Conservation (phyloP, 2,888 invertebrate species). For the Cosmia pyralina region DNA sequence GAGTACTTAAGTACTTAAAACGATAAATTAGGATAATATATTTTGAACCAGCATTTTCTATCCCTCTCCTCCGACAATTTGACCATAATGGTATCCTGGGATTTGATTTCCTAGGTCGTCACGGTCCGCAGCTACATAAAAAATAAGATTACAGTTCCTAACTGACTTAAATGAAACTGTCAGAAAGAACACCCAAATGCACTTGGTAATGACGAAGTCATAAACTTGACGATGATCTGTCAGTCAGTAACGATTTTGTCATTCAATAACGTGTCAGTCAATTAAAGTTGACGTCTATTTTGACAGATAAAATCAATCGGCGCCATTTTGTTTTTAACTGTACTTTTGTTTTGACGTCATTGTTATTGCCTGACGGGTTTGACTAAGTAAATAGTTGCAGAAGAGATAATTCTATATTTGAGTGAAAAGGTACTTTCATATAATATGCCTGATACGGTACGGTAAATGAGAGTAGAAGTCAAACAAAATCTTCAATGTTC, state of each 20-base stretch:
- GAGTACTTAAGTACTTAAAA: conserved; percentile 14
- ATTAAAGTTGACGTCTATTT: conserved; percentile 27
- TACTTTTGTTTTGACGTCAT: not conserved
- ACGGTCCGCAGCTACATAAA: conserved; percentile 39
- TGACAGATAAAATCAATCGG: conserved; percentile 33
- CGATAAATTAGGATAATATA: not conserved
- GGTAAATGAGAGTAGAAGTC: not conserved
- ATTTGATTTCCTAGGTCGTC: not conserved
- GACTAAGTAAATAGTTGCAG: conserved; percentile 28
- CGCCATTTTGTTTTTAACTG: conserved; percentile 23
- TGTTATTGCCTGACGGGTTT: conserved; percentile 22
- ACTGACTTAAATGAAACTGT: conserved; percentile 51
- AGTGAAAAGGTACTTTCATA: not conserved
- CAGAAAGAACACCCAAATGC: conserved; percentile 36
- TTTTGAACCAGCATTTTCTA: not conserved
- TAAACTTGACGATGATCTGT: conserved; percentile 11
- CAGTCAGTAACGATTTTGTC: conserved; percentile 34
- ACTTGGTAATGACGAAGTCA: conserved; percentile 43
- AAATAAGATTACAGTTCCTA: not conserved
- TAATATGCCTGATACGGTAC: not conserved
- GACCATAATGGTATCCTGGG: not conserved
- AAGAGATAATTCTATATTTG: not conserved
- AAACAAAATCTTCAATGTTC: too few species aligned
- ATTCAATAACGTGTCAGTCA: conserved; percentile 10
- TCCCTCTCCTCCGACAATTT: not conserved